Percentiles rank a stretch among this genome's conserved stretches.
These are phyloP conservation scores for Cygnus olor DNA, from an alignment of 2,797 vertebrate genomes.

Conservation along the genomic window DNA sequence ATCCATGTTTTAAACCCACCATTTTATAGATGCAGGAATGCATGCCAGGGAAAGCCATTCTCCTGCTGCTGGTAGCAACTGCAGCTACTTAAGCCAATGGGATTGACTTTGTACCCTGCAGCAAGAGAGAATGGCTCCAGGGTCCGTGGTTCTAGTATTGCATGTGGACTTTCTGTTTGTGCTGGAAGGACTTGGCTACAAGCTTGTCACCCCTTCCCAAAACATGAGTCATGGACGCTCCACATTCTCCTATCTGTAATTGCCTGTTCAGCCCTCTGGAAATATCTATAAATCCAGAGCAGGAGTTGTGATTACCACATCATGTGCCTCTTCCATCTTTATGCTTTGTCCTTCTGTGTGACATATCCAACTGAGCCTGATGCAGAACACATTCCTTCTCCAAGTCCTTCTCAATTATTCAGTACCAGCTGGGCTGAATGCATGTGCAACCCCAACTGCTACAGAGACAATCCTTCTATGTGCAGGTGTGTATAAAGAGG, in stretches of 20 bases:
- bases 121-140: neutral
- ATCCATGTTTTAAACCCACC: neutral
- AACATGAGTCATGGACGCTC: neutral
- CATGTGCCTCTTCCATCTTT: neutral
- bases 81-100: neutral
- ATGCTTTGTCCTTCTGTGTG: neutral
- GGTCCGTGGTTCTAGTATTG: neutral
- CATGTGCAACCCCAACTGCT: neutral
- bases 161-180: neutral
- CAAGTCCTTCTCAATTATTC: neutral
- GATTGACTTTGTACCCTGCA: neutral
- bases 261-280: constrained; percentile 8
- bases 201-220: neutral
- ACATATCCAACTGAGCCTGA: neutral
- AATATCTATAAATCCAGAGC: neutral
- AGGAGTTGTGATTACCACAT: neutral
- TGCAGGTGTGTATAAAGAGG: neutral
- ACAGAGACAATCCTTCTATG: neutral
- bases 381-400: neutral
- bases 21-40: neutral
- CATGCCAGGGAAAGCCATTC: neutral
- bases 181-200: neutral
- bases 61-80: neutral
- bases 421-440: neutral
- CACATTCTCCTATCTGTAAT: neutral